phyloP scores from a whole-genome alignment of 92 coral and sea anemone species.

The Epizoanthus rinbou region DNA sequence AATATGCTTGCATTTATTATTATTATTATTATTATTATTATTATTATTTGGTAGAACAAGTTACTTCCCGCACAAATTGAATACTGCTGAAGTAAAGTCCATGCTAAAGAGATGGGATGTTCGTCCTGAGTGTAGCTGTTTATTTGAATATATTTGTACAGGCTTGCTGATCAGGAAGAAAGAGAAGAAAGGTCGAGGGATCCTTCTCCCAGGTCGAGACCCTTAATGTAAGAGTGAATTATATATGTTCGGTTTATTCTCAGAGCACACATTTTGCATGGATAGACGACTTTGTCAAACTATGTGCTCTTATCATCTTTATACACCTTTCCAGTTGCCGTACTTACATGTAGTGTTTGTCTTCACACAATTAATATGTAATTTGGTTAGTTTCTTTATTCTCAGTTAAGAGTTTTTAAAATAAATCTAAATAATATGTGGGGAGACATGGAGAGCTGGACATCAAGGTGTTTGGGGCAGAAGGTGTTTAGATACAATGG shows the following conservation, averaged over 20 bases:
- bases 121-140: not conserved
- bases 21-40: too few relatives aligned
- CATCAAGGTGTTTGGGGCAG: not conserved
- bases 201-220: conserved; percentile 29
- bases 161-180: conserved; percentile 68
- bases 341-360: too few relatives aligned
- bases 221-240: conserved; percentile 11
- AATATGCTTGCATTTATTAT: too few relatives aligned
- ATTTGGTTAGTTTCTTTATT: not conserved
- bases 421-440: not conserved
- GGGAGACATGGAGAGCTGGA: conserved; percentile 16
- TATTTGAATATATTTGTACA: conserved; percentile 19
- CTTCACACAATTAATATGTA: not conserved
- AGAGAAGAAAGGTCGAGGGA: conserved; percentile 39
- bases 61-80: too few relatives aligned
- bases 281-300: too few relatives aligned
- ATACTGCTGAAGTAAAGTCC: too few relatives aligned
- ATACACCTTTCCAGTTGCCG: too few relatives aligned
- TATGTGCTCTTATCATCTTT: too few relatives aligned
- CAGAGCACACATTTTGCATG: not conserved
- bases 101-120: too few relatives aligned
- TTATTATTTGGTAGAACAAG: too few relatives aligned
- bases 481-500: too few relatives aligned
- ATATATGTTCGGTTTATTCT: not conserved
- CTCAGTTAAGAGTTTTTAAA: not conserved